A percentile compares a stretch with the other conserved stretches of the same genome.
Conservation (phyloP, 2,113 vertebrate genomes). For the Rhinolophus sinicus region DNA sequence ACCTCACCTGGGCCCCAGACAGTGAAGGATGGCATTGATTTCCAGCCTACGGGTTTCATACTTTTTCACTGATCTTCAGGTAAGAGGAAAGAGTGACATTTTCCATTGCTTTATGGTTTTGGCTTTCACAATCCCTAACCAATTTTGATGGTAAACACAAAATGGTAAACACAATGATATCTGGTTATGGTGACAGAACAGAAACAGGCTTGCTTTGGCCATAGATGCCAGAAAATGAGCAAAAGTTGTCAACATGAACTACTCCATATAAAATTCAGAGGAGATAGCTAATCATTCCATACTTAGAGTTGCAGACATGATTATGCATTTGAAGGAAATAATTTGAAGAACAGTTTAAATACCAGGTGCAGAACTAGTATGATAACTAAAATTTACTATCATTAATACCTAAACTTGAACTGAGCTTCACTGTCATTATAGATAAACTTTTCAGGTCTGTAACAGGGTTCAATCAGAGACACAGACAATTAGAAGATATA, state of each 20-base stretch:
- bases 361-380: background rate
- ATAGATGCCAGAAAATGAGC: background rate
- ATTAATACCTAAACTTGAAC: background rate
- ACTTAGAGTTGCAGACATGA: background rate
- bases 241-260: background rate
- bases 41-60: background rate
- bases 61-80: background rate
- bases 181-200: background rate
- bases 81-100: background rate
- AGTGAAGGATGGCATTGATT: background rate
- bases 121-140: background rate
- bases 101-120: constrained; percentile 23
- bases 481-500: background rate
- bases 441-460: background rate
- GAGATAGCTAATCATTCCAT: background rate
- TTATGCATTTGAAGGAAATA: constrained; percentile 8
- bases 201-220: background rate
- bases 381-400: background rate
- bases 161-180: background rate
- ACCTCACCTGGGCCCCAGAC: background rate
- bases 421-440: background rate
- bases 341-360: constrained; percentile 30
- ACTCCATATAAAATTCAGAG: background rate
- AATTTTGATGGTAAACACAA: background rate
- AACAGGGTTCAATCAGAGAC: background rate